These are phyloP conservation scores for Typhlichthys eigenmanni DNA, from an alignment of 2,797 vertebrate genomes.

Conservation along the genomic window DNA sequence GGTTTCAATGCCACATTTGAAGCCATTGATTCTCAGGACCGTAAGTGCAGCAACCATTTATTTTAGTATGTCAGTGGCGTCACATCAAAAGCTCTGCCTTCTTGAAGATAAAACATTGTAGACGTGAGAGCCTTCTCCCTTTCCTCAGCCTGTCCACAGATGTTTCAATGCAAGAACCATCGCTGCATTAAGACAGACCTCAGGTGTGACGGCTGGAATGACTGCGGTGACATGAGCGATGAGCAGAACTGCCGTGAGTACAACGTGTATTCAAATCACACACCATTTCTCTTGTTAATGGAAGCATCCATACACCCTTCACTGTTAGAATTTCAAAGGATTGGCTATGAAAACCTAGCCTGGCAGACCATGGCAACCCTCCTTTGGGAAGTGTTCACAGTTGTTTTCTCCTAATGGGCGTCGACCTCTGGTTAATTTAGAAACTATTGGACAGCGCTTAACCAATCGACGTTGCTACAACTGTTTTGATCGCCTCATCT, in stretches of 20 bases:
- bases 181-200: conserved; percentile 74
- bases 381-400: no score
- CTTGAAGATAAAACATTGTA: background rate
- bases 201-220: conserved; percentile 91
- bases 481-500: no score
- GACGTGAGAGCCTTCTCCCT: background rate
- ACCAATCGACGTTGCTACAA: no score
- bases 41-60: conserved; percentile 78
- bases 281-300: background rate
- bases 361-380: no score
- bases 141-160: conserved; percentile 83
- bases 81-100: background rate
- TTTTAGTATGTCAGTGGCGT: background rate
- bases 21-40: conserved; percentile 80
- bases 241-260: conserved; percentile 83
- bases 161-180: conserved; percentile 83
- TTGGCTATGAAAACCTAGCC: no score
- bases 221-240: conserved; percentile 89
- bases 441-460: no score
- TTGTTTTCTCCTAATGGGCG: no score
- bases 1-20: conserved; percentile 84
- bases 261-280: background rate
- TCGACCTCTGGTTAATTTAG: no score
- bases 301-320: background rate
- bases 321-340: no score